Base-by-base conservation (phyloP, 1,140 invertebrate species). In the Orius laevigatus region DNA sequence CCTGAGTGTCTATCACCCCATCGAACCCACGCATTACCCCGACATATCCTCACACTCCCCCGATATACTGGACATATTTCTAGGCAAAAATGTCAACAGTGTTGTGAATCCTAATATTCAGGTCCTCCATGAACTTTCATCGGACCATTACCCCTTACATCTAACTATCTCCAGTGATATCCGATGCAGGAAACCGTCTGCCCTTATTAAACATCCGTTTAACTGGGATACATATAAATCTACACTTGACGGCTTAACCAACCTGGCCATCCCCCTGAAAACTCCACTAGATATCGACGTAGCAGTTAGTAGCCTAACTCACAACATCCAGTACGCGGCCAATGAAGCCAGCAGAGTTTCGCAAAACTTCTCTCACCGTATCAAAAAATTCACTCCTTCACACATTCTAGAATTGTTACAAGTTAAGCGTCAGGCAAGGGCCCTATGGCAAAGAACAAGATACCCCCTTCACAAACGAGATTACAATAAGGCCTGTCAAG, bases 221-320 rank as follows among this genome's bases (percentile, higher is more conserved):
- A 40, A 40, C 16, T 8, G 10, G 14, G 38, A 40, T 40, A 40
- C 6, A 40, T 14, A 40, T 14, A 40, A 10, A 6, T 10, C 10
- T 14, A 40, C 38, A 14, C 14, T 40, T n/a, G 14, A 40, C 38
- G 16, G 14, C 38, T n/a, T 40, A 40, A 40, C 38, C 10, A 15
- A 40, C 14, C 38, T 40, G 6, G 38, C 38, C 6, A 40, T 40
- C 5, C 38, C 38, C 16, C 16, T 40, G 38, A 40, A 40, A 40
- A 40, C 38, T 40, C 6, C 6, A 6, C 38, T 6, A 15, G 38
- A 40, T 15, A 40, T 8, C 14, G 38, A 40, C 38, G 16, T n/a
- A 40, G 6, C 38, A 14, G 38, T 14, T 6, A 40, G 38, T 15
- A 40, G 16, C 10, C 38, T 40, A 10, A 40, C 38, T 40, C 38